A percentile compares a stretch with the other conserved stretches of the same genome.
Evolutionary conservation across 2,113 vertebrate genomes (phyloP).

Genomic region (cat (Felis catus)): F.catus_Fca126_mat1.0 CM031427.1:9233001-9233500

Average conservation of each 20-base stretch:
- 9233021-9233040: not conserved
- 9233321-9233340: not conserved
- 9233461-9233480: not conserved
- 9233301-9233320: not conserved
- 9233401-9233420: not conserved
- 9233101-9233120: not conserved
- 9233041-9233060: not conserved
- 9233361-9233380: not conserved
- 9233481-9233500: not conserved
- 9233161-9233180: not conserved
- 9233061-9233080: not conserved
- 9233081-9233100: not conserved
- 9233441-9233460: not conserved
- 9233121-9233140: not conserved
- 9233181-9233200: not conserved
- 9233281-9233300: not conserved
- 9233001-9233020: slow-evolving; percentile 55
- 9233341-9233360: not conserved
- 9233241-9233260: not conserved
- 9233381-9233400: not conserved
- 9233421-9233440: not conserved
- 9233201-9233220: not conserved
- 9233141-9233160: not conserved
- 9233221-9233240: not conserved
- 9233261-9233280: not conserved